Conservation (phyloP, 2,113 vertebrate species). For the Gadus macrocephalus region DNA sequence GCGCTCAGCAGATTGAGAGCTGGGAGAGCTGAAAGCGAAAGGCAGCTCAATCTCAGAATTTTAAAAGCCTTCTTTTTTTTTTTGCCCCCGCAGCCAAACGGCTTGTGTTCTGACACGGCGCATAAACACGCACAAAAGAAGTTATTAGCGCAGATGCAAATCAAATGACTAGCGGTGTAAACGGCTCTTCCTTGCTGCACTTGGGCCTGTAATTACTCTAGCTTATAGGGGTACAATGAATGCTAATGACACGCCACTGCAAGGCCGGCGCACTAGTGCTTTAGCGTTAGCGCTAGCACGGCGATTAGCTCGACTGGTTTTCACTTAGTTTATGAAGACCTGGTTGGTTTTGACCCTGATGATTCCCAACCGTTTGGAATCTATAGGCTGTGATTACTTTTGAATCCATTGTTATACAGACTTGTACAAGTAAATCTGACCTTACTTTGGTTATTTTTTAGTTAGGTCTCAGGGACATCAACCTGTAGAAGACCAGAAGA, state of each 20-base stretch:
- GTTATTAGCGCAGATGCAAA: conserved; percentile 84
- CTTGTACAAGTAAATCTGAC: no score
- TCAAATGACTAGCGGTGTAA: conserved; percentile 81
- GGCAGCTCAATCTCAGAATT: conserved; percentile 71
- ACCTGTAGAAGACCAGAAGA: no score
- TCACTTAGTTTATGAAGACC: conserved; percentile 59
- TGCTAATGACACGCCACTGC: conserved; percentile 74
- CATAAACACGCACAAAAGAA: conserved; percentile 82
- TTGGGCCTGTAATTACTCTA: conserved; percentile 78
- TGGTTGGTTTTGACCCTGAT: conserved; percentile 23
- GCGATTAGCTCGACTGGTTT: conserved; percentile 60
- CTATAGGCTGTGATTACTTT: background rate
- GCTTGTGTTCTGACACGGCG: conserved; percentile 81
- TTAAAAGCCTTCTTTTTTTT: conserved; percentile 60
- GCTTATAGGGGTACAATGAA: conserved; percentile 77
- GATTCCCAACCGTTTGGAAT: conserved; percentile 12
- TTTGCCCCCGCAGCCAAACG: conserved; percentile 72
- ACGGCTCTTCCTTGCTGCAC: conserved; percentile 75
- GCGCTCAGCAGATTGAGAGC: conserved; percentile 57
- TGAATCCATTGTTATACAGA: background rate
- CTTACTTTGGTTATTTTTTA: no score
- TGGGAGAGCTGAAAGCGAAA: conserved; percentile 60
- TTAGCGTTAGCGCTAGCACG: background rate
- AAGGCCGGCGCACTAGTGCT: conserved; percentile 60
- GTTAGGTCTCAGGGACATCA: no score